phyloP scores from a whole-genome alignment of 2,888 invertebrate genomes.

The Diarsia mendica region DNA sequence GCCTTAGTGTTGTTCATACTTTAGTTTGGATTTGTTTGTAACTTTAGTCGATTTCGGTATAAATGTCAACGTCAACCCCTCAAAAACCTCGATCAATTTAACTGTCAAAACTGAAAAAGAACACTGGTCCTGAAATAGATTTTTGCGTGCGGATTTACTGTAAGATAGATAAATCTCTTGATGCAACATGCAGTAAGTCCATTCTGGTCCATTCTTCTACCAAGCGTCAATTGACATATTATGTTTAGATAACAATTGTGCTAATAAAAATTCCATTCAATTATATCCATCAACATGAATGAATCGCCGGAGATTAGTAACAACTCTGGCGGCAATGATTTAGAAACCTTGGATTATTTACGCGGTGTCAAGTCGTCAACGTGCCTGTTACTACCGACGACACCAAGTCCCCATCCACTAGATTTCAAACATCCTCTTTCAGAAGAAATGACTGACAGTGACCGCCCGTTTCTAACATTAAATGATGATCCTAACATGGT shows the following conservation, averaged over 20 bases:
- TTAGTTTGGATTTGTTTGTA: neutral
- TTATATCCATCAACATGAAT: conserved; percentile 74
- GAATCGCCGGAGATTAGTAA: conserved; percentile 79
- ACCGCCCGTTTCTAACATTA: conserved; percentile 84
- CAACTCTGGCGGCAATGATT: conserved; percentile 74
- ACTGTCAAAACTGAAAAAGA: conserved; percentile 28
- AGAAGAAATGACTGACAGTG: conserved; percentile 87
- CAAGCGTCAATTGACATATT: conserved; percentile 28
- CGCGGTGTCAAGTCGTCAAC: conserved; percentile 92
- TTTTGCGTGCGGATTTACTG: conserved; percentile 6
- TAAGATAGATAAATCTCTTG: conserved; percentile 2
- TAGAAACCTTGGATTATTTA: conserved; percentile 85
- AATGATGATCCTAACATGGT: conserved; percentile 80
- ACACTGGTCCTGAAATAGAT: conserved; percentile 41
- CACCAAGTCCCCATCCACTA: conserved; percentile 91
- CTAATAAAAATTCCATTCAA: conserved; percentile 47
- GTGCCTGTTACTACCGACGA: conserved; percentile 91
- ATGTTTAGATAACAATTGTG: conserved; percentile 30
- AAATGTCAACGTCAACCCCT: conserved; percentile 28
- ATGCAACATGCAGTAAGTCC: conserved; percentile 26
- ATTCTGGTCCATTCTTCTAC: conserved; percentile 23
- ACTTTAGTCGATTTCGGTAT: conserved; percentile 42
- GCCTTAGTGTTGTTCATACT: neutral
- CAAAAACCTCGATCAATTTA: neutral
- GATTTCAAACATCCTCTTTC: conserved; percentile 91